phyloP scores from a whole-genome alignment of 2,888 invertebrate species.

The Atethmia centrago region DNA sequence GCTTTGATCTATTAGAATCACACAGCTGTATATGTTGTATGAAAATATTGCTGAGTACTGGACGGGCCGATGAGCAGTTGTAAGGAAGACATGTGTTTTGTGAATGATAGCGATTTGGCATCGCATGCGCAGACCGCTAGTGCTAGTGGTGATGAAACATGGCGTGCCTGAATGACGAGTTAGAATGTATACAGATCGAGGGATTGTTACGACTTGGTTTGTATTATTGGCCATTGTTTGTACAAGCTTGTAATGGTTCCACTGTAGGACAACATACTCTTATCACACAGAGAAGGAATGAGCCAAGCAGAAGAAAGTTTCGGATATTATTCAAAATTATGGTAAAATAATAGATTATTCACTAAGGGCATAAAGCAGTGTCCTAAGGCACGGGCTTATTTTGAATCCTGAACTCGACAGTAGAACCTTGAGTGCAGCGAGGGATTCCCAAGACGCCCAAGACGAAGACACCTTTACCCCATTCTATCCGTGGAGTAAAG shows the following conservation, averaged over 20 bases:
- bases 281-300: neutral
- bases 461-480: too few species aligned
- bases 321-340: neutral
- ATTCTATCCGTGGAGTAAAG: too few species aligned
- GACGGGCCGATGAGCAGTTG: constrained; percentile 33
- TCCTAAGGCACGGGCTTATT: too few species aligned
- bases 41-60: constrained; percentile 27
- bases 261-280: too few species aligned
- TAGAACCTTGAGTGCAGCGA: too few species aligned
- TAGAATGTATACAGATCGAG: constrained; percentile 23
- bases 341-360: too few species aligned
- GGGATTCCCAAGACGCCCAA: too few species aligned
- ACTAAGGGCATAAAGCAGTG: too few species aligned
- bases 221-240: constrained; percentile 12
- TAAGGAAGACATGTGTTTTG: constrained; percentile 13
- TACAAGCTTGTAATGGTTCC: neutral
- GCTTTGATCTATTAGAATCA: constrained; percentile 42
- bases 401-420: too few species aligned
- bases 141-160: constrained; percentile 19
- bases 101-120: constrained; percentile 38
- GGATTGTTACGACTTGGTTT: constrained; percentile 17
- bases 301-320: neutral
- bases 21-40: constrained; percentile 38
- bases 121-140: neutral
- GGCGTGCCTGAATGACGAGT: constrained; percentile 10